These are phyloP conservation scores for Eupeodes latifasciatus DNA, from an alignment of 2,888 invertebrate genomes.

Conservation along the genomic window DNA sequence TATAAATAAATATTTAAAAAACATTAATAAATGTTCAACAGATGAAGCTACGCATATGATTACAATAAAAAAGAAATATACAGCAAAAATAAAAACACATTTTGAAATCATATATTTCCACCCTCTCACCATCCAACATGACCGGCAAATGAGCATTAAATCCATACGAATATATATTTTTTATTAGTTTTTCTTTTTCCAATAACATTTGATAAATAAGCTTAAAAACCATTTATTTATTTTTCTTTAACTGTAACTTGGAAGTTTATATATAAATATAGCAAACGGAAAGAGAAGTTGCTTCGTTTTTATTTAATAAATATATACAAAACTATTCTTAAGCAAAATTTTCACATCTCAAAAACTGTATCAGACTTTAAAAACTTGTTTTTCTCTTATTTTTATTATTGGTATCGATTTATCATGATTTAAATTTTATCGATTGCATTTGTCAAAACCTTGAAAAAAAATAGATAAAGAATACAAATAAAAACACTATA, in stretches of 20 bases:
- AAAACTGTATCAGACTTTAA: conserved; percentile 8
- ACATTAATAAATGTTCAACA: conserved; percentile 27
- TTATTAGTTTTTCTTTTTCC: neutral
- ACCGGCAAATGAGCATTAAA: conserved; percentile 9
- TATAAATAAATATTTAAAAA: conserved; percentile 49
- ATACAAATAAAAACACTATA: neutral
- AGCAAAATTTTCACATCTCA: neutral
- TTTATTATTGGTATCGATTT: neutral
- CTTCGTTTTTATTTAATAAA: neutral
- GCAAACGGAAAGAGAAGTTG: neutral
- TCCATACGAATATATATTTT: conserved; percentile 2
- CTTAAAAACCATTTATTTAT: conserved; percentile 17
- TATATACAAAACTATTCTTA: conserved; percentile 3
- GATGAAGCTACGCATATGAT: conserved; percentile 13
- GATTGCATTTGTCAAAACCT: conserved; percentile 26
- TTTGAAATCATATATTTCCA: conserved; percentile 47
- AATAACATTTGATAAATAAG: conserved; percentile 16
- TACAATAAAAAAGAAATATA: conserved; percentile 8
- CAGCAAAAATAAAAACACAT: conserved; percentile 45
- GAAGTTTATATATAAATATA: neutral
- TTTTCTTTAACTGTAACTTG: conserved; percentile 17
- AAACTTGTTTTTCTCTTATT: neutral
- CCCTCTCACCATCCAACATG: conserved; percentile 28
- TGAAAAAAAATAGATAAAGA: neutral
- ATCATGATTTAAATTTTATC: conserved; percentile 11